phyloP scores from a whole-genome alignment of 2,888 invertebrate species.

The Odontomyia ornata region DNA sequence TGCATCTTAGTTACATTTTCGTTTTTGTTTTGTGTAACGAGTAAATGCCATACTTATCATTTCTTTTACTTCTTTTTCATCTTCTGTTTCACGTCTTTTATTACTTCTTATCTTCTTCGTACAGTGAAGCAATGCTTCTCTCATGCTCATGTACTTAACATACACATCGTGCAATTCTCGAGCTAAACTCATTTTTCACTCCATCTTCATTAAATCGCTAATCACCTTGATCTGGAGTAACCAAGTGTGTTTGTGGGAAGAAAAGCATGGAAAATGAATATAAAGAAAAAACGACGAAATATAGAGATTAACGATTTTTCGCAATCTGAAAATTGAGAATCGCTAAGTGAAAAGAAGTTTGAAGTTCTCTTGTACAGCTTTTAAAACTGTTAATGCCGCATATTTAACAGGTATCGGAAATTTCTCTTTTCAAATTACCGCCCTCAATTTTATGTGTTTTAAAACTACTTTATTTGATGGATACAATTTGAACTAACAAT shows the following conservation, averaged over 20 bases:
- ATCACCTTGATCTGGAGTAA: conserved; percentile 34
- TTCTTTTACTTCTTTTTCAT: background rate
- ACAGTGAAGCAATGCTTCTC: background rate
- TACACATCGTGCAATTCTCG: background rate
- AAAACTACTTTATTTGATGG: background rate
- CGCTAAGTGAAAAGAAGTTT: background rate
- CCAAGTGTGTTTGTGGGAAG: background rate
- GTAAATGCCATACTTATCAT: background rate
- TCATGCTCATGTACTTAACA: background rate
- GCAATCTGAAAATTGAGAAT: conserved; percentile 17
- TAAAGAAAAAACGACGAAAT: background rate
- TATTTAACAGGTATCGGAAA: conserved; percentile 13
- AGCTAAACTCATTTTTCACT: conserved; percentile 14
- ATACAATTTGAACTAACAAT: background rate
- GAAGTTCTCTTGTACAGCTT: background rate
- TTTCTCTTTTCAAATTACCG: conserved; percentile 16
- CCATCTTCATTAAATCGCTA: conserved; percentile 34
- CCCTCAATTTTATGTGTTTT: background rate
- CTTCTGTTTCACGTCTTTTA: background rate
- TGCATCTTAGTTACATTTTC: background rate
- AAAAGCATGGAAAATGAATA: background rate
- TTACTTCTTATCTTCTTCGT: background rate
- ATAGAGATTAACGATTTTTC: conserved; percentile 16
- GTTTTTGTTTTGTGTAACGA: background rate
- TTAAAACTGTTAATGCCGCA: background rate